Percentiles rank a stretch among this genome's conserved stretches.
phyloP scores from a whole-genome alignment of 2,113 vertebrate species.

The human region GRCh38 chr9:74353001-74353500 shows the following conservation, averaged over 20 bases:
- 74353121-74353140: neutral
- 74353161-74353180: neutral
- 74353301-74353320: neutral
- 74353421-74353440: no score
- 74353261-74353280: neutral
- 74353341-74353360: neutral
- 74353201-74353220: neutral
- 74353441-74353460: no score
- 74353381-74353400: neutral
- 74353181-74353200: neutral
- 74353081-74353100: neutral
- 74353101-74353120: neutral
- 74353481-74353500: neutral
- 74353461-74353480: neutral
- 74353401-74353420: no score
- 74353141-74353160: neutral
- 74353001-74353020: neutral
- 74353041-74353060: neutral
- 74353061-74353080: neutral
- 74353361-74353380: neutral
- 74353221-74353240: neutral
- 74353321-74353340: neutral
- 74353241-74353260: neutral
- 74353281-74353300: neutral
- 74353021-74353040: neutral